Evolutionary conservation across 2,113 vertebrate genomes (phyloP).

Genomic region (Petrocephalus microphthalmus): DNA sequence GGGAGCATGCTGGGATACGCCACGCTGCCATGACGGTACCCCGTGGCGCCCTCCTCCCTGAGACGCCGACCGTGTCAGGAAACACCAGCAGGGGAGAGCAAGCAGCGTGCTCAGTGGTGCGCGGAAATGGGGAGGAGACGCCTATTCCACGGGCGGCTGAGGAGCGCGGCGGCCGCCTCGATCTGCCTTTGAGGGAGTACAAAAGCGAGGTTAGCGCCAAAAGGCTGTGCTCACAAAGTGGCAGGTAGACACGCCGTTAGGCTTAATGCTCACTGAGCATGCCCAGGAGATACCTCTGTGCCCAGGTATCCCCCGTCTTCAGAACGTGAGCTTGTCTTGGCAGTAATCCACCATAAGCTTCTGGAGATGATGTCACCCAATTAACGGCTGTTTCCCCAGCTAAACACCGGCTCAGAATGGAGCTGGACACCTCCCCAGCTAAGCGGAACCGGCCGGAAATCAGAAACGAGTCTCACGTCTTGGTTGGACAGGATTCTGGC

Average conservation of each 20-base stretch:
- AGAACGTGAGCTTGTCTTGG: conserved; percentile 46
- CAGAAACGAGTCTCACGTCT: not conserved
- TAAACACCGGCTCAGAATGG: conserved; percentile 30
- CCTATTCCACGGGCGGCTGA: conserved; percentile 39
- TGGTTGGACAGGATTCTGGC: conserved; percentile 11
- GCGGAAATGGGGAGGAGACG: conserved; percentile 7
- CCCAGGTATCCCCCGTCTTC: conserved; percentile 58
- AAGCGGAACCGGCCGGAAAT: not conserved
- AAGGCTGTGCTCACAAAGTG: conserved; percentile 39
- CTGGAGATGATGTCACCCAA: conserved; percentile 65
- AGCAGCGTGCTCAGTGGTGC: not conserved
- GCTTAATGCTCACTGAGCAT: conserved; percentile 34
- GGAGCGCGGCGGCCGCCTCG: conserved; percentile 49
- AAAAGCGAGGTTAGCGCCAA: conserved; percentile 52
- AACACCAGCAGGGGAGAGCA: conserved; percentile 31
- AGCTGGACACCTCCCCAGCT: conserved; percentile 16
- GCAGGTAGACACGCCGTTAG: conserved; percentile 59
- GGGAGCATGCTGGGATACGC: conserved; percentile 57
- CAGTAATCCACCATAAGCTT: conserved; percentile 63
- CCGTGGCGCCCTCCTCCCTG: conserved; percentile 19
- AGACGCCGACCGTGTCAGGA: conserved; percentile 40
- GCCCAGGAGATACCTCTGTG: not conserved
- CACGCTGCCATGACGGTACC: conserved; percentile 26
- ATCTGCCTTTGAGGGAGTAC: conserved; percentile 53
- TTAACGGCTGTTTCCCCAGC: conserved; percentile 53